A percentile compares a stretch with the other conserved stretches of the same genome.
These are phyloP conservation scores for Zeugodacus cucurbitae DNA, from an alignment of 1,140 invertebrate genomes.

Conservation along the genomic window DNA sequence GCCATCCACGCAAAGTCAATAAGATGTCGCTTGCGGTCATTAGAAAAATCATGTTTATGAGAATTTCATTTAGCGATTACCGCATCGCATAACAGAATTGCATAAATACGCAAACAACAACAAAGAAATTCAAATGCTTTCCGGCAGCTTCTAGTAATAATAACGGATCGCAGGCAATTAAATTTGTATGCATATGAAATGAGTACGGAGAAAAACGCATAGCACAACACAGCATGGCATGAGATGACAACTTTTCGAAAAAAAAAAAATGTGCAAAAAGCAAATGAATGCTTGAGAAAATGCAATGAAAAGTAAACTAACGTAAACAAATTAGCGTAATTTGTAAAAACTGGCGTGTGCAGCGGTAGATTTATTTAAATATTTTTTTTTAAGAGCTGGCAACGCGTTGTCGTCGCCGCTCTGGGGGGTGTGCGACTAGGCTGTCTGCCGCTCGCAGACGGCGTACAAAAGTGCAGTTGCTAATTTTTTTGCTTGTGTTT, in stretches of 20 bases:
- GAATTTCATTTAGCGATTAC: not conserved
- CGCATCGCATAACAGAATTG: not conserved
- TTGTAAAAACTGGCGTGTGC: not conserved
- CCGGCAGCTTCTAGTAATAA: slow-evolving; percentile 19
- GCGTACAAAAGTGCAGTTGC: not conserved
- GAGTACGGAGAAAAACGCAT: not conserved
- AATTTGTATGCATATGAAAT: not conserved
- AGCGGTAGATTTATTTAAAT: not conserved
- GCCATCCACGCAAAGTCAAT: not conserved
- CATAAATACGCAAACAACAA: not conserved
- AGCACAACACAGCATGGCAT: not conserved
- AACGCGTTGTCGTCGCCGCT: not conserved
- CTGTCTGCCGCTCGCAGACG: not conserved
- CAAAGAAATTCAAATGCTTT: not conserved
- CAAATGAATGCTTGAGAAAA: not conserved
- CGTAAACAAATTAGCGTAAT: not conserved
- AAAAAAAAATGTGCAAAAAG: not conserved
- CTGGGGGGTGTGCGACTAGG: not conserved
- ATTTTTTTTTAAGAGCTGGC: too few species aligned
- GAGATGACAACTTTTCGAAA: slow-evolving; percentile 10
- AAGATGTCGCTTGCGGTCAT: not conserved
- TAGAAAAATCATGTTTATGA: slow-evolving; percentile 46
- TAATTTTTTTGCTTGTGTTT: not conserved
- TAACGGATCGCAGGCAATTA: not conserved
- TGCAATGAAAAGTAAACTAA: not conserved